Conservation (phyloP, 30 jellyfish, hydroid and myxozoan species). For the Hydra vulgaris region DNA sequence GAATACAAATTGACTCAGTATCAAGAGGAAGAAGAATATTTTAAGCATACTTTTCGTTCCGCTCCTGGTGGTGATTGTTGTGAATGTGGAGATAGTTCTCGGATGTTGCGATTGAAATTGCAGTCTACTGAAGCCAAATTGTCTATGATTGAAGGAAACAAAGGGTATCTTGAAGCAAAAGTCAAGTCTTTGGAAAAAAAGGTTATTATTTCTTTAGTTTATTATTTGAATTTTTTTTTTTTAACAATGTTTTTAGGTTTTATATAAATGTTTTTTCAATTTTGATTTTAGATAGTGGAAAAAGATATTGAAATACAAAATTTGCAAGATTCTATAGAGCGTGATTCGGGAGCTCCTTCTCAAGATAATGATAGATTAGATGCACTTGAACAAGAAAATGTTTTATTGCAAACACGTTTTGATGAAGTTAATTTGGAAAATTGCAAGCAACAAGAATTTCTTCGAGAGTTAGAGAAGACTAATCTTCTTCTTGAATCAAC, state of each 20-base stretch:
- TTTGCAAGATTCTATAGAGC: conserved; percentile 33
- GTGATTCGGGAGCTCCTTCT: conserved; percentile 40
- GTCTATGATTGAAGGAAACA: conserved; percentile 71
- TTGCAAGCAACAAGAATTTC: conserved; percentile 16
- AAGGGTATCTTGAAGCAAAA: conserved; percentile 68
- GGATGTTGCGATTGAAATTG: conserved; percentile 70
- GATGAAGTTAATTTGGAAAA: conserved; percentile 19
- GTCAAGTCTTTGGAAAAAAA: conserved; percentile 21
- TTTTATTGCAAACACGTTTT: conserved; percentile 26
- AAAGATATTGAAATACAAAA: conserved; percentile 26
- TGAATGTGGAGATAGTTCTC: conserved; percentile 51
- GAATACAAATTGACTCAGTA: conserved; percentile 46
- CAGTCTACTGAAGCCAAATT: conserved; percentile 95
- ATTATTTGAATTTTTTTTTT: too few species aligned
- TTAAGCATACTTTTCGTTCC: neutral
- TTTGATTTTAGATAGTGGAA: conserved; percentile 6
- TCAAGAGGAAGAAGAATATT: conserved; percentile 19
- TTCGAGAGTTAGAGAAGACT: conserved; percentile 7
- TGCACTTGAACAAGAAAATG: conserved; percentile 23
- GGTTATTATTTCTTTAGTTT: neutral
- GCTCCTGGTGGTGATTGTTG: conserved; percentile 6
- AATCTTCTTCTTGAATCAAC: conserved; percentile 20
- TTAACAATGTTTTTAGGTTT: neutral
- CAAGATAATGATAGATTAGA: conserved; percentile 35
- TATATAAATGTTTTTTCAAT: too few species aligned